Evolutionary conservation across 1,140 invertebrate genomes (phyloP), one percentile per base, ranked within the genome.

Genomic region (Cydia amplana): DNA sequence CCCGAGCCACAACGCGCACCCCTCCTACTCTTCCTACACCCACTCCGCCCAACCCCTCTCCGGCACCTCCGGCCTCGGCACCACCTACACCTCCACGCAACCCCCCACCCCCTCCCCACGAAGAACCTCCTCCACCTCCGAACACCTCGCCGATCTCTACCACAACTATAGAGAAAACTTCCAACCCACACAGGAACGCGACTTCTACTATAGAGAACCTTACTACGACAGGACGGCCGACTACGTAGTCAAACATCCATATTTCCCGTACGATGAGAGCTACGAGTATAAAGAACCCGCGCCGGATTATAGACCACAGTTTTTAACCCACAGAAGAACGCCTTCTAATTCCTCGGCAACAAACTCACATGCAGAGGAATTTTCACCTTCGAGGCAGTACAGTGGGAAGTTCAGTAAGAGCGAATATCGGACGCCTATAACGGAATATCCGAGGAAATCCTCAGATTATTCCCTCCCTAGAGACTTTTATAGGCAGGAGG

Each of bases 51-150:
- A 83, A 51, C 87, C 88, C 4, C 79, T 91, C 12, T 92, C 92
- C 28, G 89, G 87, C 78, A 91, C 91, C 20, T 88, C 93, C 78
- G 87, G 90, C 0, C 85, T 93, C 14, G 91, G 91, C n/a, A 93
- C 92, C 78, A 91, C 88, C 78, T 93, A 90, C 82, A 93, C 93
- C n/a, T 91, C 91, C 55, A 91, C 88, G 2, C 93, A 94, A 75
- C 94, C 94, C 0, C 95, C 95, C n/a, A 95, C 96, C 16, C 95
- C 96, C 0, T 95, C 95, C 43, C 96, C 96, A 0, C 89, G 96
- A 46, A 70, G 84, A n/a, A 88, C 87, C 4, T 85, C 85, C 9
- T 85, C 87, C 72, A 86, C 86, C 1, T 85, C 86, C 0, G 88
- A 90, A 74, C 87, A 89, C 10, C 80, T 90, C 5, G 85, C 87